Base-by-base conservation (phyloP, 2,113 vertebrate genomes). In the Dryoscopus gambensis region DNA sequence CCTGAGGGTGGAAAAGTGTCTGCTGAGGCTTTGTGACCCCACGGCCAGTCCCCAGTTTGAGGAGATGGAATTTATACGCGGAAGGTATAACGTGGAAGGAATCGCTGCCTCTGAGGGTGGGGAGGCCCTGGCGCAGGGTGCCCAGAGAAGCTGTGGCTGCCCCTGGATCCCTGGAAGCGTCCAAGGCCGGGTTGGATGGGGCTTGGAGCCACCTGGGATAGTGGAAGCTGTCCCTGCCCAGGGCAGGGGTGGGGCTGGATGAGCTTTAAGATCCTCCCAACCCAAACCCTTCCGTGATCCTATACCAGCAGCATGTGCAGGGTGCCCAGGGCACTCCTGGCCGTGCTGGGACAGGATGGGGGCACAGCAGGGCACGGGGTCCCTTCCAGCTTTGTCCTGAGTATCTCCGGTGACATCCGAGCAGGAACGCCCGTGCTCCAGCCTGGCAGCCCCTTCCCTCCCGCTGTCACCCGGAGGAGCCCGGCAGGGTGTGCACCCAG, bases 1-100 rank as follows among this genome's bases (percentile, higher is more conserved):
- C 1, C 0, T 2, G 15, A 49, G 47, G 15, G 14, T 59, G 70
- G 25, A 39, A 52, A 11, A 0, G 0, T 25, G 60, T 10, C 52
- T 17, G 3, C 3, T 3, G 53, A 46, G 35, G 33, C 2, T 68
- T 42, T 3, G 3, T 24, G 13, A 6, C 28, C 0, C 1, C 67
- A 24, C 25, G 0, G 8, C 39, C 31, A 3, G 31, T 28, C 11
- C 63, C n/a, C 31, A 1, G 1, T 7, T 13, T 3, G 59, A 55
- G 78, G 53, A n/a, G 68, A 42, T 71, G 59, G 76, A 64, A 57
- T 7, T 27, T 7, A 11, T 3, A 3, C 13, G 9, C 21, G 27
- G 25, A 15, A 49, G 35, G 57, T 42, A 56, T 22, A 15, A 49
- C 3, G 10, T 5, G 35, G 44, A 37, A 73, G 37, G 69, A 65